These are phyloP conservation scores for Betta splendens DNA, from an alignment of 2,797 vertebrate species.

Conservation along the genomic window DNA sequence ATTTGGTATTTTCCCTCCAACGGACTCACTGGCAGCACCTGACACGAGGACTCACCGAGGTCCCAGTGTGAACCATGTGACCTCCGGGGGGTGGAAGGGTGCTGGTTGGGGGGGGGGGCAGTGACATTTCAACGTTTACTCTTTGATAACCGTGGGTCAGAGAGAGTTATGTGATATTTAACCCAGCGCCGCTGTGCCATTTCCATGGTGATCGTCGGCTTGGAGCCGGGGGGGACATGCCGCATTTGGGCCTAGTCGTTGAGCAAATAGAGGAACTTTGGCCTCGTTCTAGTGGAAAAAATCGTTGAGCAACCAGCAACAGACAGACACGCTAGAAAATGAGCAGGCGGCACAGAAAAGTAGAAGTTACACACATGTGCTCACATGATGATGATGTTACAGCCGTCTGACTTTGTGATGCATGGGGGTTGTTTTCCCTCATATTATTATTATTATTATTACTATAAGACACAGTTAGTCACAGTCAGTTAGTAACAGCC, in stretches of 20 bases:
- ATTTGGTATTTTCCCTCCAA: constrained; percentile 43
- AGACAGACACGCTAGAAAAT: constrained; percentile 27
- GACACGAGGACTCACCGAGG: constrained; percentile 7
- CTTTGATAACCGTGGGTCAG: constrained; percentile 36
- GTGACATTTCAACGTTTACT: constrained; percentile 59
- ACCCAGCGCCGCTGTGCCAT: constrained; percentile 18
- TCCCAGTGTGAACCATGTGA: constrained; percentile 32
- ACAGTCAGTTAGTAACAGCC: constrained; percentile 44
- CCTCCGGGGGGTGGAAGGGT: too few relatives aligned
- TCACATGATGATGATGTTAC: constrained; percentile 22
- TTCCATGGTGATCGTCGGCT: constrained; percentile 28
- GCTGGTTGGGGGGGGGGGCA: too few relatives aligned
- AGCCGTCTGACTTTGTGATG: neutral
- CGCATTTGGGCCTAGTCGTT: constrained; percentile 10
- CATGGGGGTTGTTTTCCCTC: neutral
- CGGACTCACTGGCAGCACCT: constrained; percentile 22
- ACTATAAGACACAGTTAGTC: constrained; percentile 33
- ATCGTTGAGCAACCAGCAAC: constrained; percentile 47
- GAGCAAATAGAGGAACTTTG: constrained; percentile 51
- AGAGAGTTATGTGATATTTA: constrained; percentile 36
- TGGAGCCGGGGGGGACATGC: constrained; percentile 34
- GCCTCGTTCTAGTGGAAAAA: constrained; percentile 15
- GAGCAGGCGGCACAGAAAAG: constrained; percentile 30
- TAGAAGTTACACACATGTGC: neutral
- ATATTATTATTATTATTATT: constrained; percentile 13